Conservation (phyloP, 2,113 vertebrate genomes). For the Myxocyprinus asiaticus region DNA sequence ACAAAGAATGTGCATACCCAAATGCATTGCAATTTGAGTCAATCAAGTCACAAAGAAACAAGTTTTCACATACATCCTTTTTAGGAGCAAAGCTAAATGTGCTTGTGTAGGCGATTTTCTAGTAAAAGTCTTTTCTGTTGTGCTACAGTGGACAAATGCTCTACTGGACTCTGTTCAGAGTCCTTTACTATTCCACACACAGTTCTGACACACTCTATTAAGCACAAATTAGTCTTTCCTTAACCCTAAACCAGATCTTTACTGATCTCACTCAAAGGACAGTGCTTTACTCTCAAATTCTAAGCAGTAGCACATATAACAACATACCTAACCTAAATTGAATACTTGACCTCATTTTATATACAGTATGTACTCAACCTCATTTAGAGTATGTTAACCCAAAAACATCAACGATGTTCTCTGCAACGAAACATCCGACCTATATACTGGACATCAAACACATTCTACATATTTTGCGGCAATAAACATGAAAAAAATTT, state of each 20-base stretch:
- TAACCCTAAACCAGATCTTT: conserved; percentile 26
- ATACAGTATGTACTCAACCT: not conserved
- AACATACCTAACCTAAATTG: not conserved
- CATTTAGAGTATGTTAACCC: conserved; percentile 15
- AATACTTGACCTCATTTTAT: conserved; percentile 7
- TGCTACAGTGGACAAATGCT: no score
- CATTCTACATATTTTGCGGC: not conserved
- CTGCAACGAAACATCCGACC: not conserved
- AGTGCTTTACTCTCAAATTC: conserved; percentile 23
- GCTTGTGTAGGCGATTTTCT: no score
- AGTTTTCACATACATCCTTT: no score
- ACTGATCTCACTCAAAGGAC: conserved; percentile 32
- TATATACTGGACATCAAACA: not conserved
- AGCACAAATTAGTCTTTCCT: not conserved
- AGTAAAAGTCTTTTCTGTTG: no score
- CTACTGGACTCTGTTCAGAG: no score
- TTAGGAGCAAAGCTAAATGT: no score
- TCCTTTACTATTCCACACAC: no score
- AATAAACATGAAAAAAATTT: not conserved
- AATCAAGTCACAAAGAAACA: no score
- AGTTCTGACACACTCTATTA: no score
- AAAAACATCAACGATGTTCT: not conserved
- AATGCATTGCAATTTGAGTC: no score
- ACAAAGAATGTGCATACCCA: no score
- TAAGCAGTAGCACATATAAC: conserved; percentile 5